Evolutionary conservation across 2,797 vertebrate species (phyloP).

Genomic region (Gobionotothen gibberifrons): DNA sequence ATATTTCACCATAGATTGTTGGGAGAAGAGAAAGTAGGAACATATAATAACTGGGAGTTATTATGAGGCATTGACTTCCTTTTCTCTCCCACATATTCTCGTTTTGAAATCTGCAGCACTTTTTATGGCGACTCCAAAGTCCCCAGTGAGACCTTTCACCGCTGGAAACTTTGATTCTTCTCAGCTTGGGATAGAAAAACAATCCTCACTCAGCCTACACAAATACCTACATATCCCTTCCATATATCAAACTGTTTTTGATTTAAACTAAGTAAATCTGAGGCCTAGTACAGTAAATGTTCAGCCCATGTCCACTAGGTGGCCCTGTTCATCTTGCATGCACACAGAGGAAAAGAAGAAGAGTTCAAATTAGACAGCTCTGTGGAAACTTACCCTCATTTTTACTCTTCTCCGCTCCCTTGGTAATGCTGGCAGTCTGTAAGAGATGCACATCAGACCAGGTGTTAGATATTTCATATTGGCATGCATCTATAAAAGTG

Average conservation of each 20-base stretch:
- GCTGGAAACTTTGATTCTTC: constrained; percentile 14
- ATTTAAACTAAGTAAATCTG: not conserved
- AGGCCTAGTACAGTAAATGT: not conserved
- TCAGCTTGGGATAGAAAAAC: constrained; percentile 1
- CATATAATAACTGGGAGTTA: not conserved
- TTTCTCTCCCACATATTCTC: constrained; percentile 8
- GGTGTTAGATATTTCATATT: constrained; percentile 1
- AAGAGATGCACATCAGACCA: constrained; percentile 63
- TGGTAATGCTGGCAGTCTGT: constrained; percentile 89
- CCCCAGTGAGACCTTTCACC: constrained; percentile 30
- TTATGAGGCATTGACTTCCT: not conserved
- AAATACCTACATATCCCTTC: not conserved
- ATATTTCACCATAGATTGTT: not conserved
- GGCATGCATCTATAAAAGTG: not conserved
- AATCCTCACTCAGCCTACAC: not conserved
- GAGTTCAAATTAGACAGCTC: not conserved
- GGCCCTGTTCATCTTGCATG: constrained; percentile 15
- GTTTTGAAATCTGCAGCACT: constrained; percentile 13
- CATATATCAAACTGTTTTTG: not conserved
- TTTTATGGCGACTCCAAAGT: constrained; percentile 60
- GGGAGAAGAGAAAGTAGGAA: not conserved
- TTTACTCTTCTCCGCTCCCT: constrained; percentile 84
- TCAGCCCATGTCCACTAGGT: constrained; percentile 40
- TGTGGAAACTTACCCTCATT: constrained; percentile 86
- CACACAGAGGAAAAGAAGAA: constrained; percentile 2